phyloP scores from a whole-genome alignment of 2,888 invertebrate species.

The Lithophane socia region DNA sequence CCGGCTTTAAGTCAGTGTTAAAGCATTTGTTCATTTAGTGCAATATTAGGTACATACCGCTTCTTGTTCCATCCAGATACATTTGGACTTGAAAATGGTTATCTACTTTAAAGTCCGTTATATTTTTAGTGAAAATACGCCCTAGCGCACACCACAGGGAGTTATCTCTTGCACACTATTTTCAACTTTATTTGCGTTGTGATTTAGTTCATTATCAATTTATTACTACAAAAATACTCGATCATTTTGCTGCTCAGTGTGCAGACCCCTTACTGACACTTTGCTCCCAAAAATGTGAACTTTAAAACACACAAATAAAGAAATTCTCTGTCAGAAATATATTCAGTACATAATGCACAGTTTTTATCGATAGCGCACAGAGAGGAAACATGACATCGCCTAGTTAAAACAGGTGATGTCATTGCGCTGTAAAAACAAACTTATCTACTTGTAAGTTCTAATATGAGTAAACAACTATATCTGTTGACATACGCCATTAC shows the following conservation, averaged over 20 bases:
- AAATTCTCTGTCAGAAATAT: constrained; percentile 5
- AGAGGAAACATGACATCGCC: constrained; percentile 24
- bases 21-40: neutral
- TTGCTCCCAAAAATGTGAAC: neutral
- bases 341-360: neutral
- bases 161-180: neutral
- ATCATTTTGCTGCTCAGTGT: neutral
- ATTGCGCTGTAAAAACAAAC: constrained; percentile 33
- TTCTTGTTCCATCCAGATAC: neutral
- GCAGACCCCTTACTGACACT: too few relatives aligned
- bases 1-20: neutral
- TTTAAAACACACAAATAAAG: neutral
- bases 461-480: constrained; percentile 37
- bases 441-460: neutral
- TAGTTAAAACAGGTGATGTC: constrained; percentile 45
- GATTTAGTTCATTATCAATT: neutral
- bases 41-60: neutral
- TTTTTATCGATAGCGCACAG: constrained; percentile 12
- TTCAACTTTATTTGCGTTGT: neutral
- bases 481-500: neutral
- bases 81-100: neutral
- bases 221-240: neutral
- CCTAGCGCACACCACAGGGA: neutral
- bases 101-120: neutral
- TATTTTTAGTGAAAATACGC: neutral